These are phyloP conservation scores for Bucorvus abyssinicus DNA, from an alignment of 2,797 vertebrate species.

Conservation along the genomic window DNA sequence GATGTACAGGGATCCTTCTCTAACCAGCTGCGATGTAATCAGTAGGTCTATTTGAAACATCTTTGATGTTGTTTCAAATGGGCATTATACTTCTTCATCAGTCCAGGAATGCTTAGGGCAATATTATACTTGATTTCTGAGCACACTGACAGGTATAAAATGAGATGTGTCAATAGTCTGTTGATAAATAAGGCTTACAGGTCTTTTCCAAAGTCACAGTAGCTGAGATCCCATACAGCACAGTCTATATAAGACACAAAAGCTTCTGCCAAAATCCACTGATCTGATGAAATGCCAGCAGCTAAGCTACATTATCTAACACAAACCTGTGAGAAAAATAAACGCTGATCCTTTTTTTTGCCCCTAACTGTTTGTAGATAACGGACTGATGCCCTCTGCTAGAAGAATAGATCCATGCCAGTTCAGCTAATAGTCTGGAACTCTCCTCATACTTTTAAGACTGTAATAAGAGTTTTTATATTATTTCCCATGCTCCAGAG, in stretches of 20 bases:
- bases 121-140: not conserved
- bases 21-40: not conserved
- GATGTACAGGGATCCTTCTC: not conserved
- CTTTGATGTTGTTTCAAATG: not conserved
- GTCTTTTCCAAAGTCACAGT: not conserved
- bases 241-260: not conserved
- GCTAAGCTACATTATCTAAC: not conserved
- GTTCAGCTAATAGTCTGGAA: not conserved
- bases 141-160: not conserved
- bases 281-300: not conserved
- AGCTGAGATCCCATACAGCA: not conserved
- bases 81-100: not conserved
- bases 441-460: not conserved
- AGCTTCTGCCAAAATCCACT: not conserved
- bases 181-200: not conserved
- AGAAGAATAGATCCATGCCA: not conserved
- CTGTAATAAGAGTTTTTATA: not conserved
- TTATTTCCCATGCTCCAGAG: not conserved
- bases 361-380: not conserved
- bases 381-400: not conserved
- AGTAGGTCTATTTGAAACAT: not conserved
- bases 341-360: not conserved
- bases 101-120: not conserved
- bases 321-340: not conserved
- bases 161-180: not conserved